Evolutionary conservation across 2,797 vertebrate species (phyloP).

Genomic region (Hippopotamyrus pictus): DNA sequence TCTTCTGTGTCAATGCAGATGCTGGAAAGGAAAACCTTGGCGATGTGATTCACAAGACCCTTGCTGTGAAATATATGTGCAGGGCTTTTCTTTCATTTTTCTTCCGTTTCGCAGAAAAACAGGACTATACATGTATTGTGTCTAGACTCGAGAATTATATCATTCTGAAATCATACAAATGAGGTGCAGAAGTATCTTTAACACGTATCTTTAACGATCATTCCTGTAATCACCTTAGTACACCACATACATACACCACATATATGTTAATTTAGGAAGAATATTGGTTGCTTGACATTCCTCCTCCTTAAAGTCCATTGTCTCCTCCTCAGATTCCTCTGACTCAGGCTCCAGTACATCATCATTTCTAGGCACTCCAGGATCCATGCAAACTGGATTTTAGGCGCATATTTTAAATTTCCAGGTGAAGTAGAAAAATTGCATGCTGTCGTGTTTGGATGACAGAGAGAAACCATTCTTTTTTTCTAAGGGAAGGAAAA

Average conservation of each 20-base stretch:
- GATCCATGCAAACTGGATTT: background rate
- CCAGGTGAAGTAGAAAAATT: background rate
- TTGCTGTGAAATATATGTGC: background rate
- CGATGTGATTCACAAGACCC: background rate
- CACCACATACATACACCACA: background rate
- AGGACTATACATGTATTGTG: background rate
- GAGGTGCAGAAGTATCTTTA: background rate
- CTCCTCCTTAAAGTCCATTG: background rate
- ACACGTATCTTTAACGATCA: background rate
- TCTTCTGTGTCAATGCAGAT: background rate
- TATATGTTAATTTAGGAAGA: background rate
- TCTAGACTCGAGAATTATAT: background rate
- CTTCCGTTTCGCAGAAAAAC: background rate
- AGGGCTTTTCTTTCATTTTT: background rate
- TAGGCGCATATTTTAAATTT: background rate
- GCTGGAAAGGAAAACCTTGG: background rate
- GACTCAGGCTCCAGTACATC: background rate
- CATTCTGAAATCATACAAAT: background rate
- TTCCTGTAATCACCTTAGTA: background rate
- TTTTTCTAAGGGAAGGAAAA: background rate
- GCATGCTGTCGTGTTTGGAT: background rate
- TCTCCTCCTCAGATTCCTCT: background rate
- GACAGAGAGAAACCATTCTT: background rate
- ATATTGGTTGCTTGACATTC: background rate
- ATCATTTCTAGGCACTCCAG: background rate